phyloP scores from a whole-genome alignment of 1,140 invertebrate species.

The Cydia amplana region DNA sequence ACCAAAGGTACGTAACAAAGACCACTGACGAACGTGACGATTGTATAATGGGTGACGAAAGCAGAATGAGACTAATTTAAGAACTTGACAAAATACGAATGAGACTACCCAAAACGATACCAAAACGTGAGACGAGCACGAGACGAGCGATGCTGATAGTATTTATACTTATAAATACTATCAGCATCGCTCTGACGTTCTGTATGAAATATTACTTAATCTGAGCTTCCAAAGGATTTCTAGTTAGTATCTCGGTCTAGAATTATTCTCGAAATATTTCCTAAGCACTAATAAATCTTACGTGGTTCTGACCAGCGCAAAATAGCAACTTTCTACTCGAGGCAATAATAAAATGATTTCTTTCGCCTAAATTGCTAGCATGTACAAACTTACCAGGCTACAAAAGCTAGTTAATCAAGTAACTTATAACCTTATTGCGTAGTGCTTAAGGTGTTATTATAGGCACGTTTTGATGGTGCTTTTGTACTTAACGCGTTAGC shows the following conservation, averaged over 20 bases:
- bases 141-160: too few species aligned
- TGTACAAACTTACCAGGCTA: not conserved
- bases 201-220: not conserved
- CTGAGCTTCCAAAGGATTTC: not conserved
- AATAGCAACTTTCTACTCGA: not conserved
- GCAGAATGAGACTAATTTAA: too few species aligned
- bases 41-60: too few species aligned
- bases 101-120: too few species aligned
- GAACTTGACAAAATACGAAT: too few species aligned
- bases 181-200: too few species aligned
- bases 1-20: too few species aligned
- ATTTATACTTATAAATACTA: too few species aligned
- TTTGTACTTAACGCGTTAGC: slow-evolving; percentile 3
- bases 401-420: not conserved
- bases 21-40: too few species aligned
- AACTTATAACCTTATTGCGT: not conserved
- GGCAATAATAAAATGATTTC: slow-evolving; percentile 12
- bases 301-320: not conserved
- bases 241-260: not conserved
- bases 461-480: not conserved
- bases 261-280: not conserved
- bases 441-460: not conserved
- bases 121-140: too few species aligned
- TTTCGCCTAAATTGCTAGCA: slow-evolving; percentile 4
- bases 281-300: slow-evolving; percentile 4